A percentile compares a stretch with the other conserved stretches of the same genome.
Conservation (phyloP, 2,797 vertebrate species). For the Leptoclinus maculatus region DNA sequence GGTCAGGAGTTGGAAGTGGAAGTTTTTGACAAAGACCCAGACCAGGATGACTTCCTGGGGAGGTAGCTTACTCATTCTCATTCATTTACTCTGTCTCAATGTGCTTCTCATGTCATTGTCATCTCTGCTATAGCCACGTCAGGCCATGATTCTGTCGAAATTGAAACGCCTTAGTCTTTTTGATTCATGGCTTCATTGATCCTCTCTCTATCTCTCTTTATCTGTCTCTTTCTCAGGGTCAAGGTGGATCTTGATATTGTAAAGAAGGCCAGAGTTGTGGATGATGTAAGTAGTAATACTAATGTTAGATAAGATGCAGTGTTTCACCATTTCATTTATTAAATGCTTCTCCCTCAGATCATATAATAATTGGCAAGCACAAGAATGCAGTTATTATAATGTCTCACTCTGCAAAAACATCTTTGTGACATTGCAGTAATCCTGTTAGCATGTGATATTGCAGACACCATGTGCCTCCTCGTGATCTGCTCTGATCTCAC, state of each 20-base stretch:
- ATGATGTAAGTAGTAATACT: slow-evolving; percentile 84
- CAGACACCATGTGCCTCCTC: slow-evolving; percentile 55
- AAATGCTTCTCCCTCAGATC: background rate
- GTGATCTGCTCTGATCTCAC: slow-evolving; percentile 57
- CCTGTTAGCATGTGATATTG: slow-evolving; percentile 60
- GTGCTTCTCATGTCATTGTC: slow-evolving; percentile 57
- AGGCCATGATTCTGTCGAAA: slow-evolving; percentile 20
- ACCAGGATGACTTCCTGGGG: slow-evolving; percentile 96
- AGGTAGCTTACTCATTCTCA: slow-evolving; percentile 86
- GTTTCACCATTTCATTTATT: background rate
- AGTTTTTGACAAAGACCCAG: slow-evolving; percentile 96
- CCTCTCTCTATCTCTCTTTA: slow-evolving; percentile 12
- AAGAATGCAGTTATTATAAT: slow-evolving; percentile 15
- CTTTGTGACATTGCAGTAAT: slow-evolving; percentile 46
- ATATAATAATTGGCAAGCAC: slow-evolving; percentile 7
- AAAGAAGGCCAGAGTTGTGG: slow-evolving; percentile 87
- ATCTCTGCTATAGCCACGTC: slow-evolving; percentile 34
- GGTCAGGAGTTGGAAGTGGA: slow-evolving; percentile 96
- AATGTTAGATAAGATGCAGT: background rate
- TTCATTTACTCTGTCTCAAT: slow-evolving; percentile 61
- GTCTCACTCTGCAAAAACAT: slow-evolving; percentile 17
- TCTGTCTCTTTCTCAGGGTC: slow-evolving; percentile 80
- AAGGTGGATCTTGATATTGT: slow-evolving; percentile 93
- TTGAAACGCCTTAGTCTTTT: background rate
- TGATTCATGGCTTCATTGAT: slow-evolving; percentile 15